Evolutionary conservation across 2,113 vertebrate genomes (phyloP), one percentile per base, ranked within the genome.

Genomic region (Excalfactoria chinensis): DNA sequence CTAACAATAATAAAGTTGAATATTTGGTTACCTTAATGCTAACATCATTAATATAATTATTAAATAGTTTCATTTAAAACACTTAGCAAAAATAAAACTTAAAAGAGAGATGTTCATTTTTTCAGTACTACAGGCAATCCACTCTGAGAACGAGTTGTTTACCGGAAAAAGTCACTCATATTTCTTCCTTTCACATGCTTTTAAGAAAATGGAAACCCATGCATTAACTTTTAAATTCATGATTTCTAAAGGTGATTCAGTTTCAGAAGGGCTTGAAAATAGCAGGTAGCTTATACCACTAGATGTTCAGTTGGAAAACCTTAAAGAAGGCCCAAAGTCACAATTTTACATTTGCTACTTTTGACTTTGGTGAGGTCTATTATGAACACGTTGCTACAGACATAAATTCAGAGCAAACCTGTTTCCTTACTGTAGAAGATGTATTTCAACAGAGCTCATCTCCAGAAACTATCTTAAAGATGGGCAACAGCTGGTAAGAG

Each of bases 401-500:
- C 34, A 5, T 16, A 84, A 68, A 66, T 75, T 69, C 41, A 34
- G 22, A 89, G 2, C 7, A 49, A 89, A 11, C 8, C 11, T 75
- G 2, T 0, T 32, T 53, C 2, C 1, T 41, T 73, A 26, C 59
- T 34, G 86, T 46, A 73, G 66, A 62, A 32, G 44, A 17, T 64
- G 14, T 49, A 62, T 69, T 93, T 88, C 64, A 91, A 44, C 53
- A 86, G 71, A 76, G 40, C 30, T 89, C 59, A 63, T 91, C n/a
- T 79, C 75, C 70, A 84, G n/a, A 72, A 75, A 66, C 35, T 69
- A 0, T 90, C 80, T 84, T 62, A 92, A 96, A 93, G 93, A 86
- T 95, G 95, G 88, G 66, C 58, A 93, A 82, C 93, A 96, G 73
- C 88, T 96, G 95, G 86, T 67, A 94, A 88, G 81, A 37, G 49